Evolutionary conservation across 1,140 invertebrate species (phyloP).

Genomic region (Pogonomyrmex californicus): DNA sequence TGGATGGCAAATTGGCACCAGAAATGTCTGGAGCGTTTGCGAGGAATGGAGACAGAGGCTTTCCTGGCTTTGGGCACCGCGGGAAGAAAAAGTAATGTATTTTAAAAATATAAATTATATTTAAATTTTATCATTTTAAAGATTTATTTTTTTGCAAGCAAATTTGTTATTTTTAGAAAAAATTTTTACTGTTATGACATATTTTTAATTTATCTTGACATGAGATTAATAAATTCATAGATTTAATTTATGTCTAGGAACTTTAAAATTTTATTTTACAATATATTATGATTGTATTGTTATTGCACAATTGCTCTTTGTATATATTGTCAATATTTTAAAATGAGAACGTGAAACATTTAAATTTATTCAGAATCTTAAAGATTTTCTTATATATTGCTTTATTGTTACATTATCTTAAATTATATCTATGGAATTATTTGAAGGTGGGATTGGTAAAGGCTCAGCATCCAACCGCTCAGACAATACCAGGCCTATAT

Average conservation of each 20-base stretch:
- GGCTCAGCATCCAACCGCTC: slow-evolving; percentile 85
- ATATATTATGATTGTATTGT: background rate
- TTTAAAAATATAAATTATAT: background rate
- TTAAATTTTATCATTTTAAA: background rate
- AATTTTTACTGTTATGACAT: background rate
- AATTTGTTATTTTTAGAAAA: background rate
- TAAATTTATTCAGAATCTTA: background rate
- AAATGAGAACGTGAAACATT: background rate
- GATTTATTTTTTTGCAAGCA: background rate
- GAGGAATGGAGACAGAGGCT: slow-evolving; percentile 85
- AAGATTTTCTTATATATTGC: background rate
- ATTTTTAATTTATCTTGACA: background rate
- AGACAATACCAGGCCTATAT: slow-evolving; percentile 83
- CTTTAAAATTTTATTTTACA: background rate
- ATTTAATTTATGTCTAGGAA: background rate
- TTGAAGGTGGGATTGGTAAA: slow-evolving; percentile 85
- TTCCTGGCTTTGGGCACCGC: slow-evolving; percentile 85
- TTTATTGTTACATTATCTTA: background rate
- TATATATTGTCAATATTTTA: background rate
- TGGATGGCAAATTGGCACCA: slow-evolving; percentile 81
- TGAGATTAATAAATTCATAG: background rate
- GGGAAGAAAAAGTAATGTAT: slow-evolving; percentile 84
- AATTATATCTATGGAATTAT: background rate
- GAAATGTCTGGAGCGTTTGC: slow-evolving; percentile 84
- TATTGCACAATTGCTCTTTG: too few relatives aligned